Evolutionary conservation across 2,113 vertebrate genomes (phyloP), one percentile per base, ranked within the genome.

Genomic region (Melanotaenia duboulayi): DNA sequence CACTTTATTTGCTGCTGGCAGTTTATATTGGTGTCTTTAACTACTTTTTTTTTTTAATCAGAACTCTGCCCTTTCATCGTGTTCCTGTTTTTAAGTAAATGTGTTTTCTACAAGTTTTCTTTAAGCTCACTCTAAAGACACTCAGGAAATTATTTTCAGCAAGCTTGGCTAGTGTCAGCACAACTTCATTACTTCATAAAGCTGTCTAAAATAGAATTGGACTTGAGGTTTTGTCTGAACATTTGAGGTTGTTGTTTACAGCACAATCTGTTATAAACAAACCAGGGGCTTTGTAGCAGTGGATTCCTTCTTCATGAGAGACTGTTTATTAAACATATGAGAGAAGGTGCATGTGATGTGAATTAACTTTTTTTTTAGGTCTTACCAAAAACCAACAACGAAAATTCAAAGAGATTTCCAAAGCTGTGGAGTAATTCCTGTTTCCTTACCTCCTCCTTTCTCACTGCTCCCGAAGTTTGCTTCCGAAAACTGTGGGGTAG

Each of bases 1-100:
- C 19, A 17, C 19, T 65, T 49, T 66, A 51, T 66, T 66, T 61
- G 10, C 17, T 40, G 20, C 58, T 51, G 9, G 25, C 57, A 62
- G 1, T 42, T 50, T 10, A 55, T 44, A 25, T 35, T 37, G 11
- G 32, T 44, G 11, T 68, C 14, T 1, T 22, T 62, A 73, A 77
- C 11, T 66, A 50, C n/a, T 3, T 32, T 42, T n/a, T n/a, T n/a
- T n/a, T n/a, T n/a, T n/a, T 40, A 35, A 49, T 39, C 22, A 39
- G 14, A 66, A 23, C 4, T 35, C 22, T 11, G 12, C 8, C 7
- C 8, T 56, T 62, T 11, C 37, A 56, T 5, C 19, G 1, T 69
- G n/a, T 2, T 28, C 56, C 22, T 37, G 13, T 17, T 0, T 28
- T 28, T 28, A 28, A 61, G 28, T 23, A 23, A 57, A 44, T 35